Evolutionary conservation across 2,888 invertebrate genomes (phyloP).

Genomic region (Pollenia amentaria): DNA sequence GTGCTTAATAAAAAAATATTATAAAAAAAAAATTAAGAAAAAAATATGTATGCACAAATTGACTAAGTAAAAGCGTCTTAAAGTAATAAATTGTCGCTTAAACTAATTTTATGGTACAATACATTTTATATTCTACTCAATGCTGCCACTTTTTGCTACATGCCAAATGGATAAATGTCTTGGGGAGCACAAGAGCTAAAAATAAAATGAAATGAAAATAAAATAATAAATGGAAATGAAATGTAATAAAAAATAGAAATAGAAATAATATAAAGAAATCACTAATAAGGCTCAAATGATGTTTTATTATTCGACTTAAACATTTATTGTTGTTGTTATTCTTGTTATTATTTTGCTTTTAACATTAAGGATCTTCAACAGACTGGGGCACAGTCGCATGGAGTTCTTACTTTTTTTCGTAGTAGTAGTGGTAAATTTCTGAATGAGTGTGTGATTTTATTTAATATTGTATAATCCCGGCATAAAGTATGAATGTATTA

Average conservation of each 20-base stretch:
- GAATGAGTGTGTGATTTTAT: neutral
- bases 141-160: neutral
- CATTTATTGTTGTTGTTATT: constrained; percentile 30
- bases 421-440: neutral
- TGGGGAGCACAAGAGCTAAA: neutral
- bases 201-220: neutral
- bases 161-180: constrained; percentile 36
- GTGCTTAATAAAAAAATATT: constrained; percentile 10
- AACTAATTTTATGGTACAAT: constrained; percentile 72
- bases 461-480: constrained; percentile 25
- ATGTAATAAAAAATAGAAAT: constrained; percentile 27
- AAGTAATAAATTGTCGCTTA: constrained; percentile 71
- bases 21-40: neutral
- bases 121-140: constrained; percentile 51
- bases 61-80: constrained; percentile 64
- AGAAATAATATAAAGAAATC: constrained; percentile 44
- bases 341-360: constrained; percentile 13
- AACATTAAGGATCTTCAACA: neutral
- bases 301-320: constrained; percentile 59
- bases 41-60: constrained; percentile 30
- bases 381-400: neutral
- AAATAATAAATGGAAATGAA: constrained; percentile 23
- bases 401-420: neutral
- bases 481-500: constrained; percentile 31
- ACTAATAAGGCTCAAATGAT: constrained; percentile 66